phyloP scores from a whole-genome alignment of 2,113 vertebrate species.

The Pipra filicauda region DNA sequence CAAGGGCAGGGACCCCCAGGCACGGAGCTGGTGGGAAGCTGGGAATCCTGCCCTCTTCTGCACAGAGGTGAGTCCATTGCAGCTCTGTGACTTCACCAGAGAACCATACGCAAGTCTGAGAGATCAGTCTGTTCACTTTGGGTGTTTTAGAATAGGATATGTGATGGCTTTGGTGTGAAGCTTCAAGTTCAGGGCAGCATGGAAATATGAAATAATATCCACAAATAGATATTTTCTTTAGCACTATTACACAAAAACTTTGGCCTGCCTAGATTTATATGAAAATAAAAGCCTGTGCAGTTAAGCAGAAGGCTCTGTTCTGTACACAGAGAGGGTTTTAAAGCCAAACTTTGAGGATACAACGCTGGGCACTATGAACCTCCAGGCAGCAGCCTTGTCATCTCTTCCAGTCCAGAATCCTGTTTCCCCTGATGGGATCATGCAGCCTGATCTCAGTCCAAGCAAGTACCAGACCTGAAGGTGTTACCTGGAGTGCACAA shows the following conservation, averaged over 20 bases:
- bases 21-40: background rate
- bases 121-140: accelerated
- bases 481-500: background rate
- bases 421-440: background rate
- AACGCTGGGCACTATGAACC: background rate
- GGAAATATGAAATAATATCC: background rate
- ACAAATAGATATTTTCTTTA: background rate
- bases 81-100: background rate
- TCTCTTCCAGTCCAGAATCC: background rate
- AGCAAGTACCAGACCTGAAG: background rate
- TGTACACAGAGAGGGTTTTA: background rate
- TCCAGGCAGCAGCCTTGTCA: background rate
- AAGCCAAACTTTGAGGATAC: background rate
- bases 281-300: background rate
- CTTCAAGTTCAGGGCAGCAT: background rate
- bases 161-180: background rate
- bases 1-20: accelerated
- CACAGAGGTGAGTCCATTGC: accelerated
- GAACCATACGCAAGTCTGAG: background rate
- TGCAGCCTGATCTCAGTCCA: background rate
- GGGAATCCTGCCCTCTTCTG: background rate
- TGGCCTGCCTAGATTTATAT: background rate
- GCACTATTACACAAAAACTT: background rate
- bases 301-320: background rate
- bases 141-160: background rate